Conservation (phyloP, 1,140 invertebrate species). For the Apis cerana region DNA sequence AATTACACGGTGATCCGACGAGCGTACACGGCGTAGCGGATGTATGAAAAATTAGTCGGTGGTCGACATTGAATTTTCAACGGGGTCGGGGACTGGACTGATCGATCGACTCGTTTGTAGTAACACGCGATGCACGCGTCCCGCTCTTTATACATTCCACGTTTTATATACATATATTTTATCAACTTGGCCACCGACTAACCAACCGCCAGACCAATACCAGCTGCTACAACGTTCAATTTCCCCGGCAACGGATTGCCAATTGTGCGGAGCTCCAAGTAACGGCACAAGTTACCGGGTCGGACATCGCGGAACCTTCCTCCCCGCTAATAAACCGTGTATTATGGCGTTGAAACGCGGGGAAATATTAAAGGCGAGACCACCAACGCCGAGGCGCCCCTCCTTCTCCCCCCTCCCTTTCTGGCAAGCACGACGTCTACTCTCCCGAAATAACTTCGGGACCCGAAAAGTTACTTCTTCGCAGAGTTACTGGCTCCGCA, state of each 20-base stretch:
- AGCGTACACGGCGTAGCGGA: constrained; percentile 5
- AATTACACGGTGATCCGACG: constrained; percentile 28
- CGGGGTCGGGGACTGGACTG: background rate
- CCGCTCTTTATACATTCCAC: background rate
- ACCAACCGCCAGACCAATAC: background rate
- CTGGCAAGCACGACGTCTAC: background rate
- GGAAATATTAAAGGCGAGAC: constrained; percentile 18
- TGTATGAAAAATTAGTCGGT: constrained; percentile 34
- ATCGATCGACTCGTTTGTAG: constrained; percentile 18
- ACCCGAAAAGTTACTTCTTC: background rate
- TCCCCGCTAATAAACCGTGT: constrained; percentile 17
- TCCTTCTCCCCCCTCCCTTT: too few species aligned
- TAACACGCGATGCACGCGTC: background rate
- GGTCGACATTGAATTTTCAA: constrained; percentile 40
- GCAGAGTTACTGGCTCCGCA: background rate
- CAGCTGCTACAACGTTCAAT: background rate
- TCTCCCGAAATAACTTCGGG: constrained; percentile 19
- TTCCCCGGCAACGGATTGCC: background rate
- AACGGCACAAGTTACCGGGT: background rate
- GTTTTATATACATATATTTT: background rate
- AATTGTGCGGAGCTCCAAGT: background rate
- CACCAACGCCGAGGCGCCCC: background rate
- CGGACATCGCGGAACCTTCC: background rate
- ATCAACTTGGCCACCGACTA: background rate
- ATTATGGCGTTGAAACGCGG: constrained; percentile 21